Evolutionary conservation across 2,888 invertebrate genomes (phyloP), one percentile per base, ranked within the genome.

Genomic region (Pristionchus fissidentatus): DNA sequence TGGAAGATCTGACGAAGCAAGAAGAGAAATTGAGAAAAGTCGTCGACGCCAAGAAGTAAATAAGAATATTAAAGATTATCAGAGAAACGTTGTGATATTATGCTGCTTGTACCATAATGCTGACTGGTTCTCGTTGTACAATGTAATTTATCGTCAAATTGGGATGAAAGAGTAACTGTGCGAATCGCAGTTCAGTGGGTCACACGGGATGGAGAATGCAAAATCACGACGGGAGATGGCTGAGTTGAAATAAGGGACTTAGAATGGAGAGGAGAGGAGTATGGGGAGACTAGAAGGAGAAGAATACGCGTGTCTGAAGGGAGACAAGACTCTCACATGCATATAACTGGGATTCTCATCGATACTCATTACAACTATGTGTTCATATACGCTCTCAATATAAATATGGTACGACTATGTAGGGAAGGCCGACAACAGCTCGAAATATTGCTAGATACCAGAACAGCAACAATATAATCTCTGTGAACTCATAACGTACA

Each of bases 21-120:
- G 77, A 82, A 46, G 83, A 84, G 29, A 57, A 82, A 19, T 46
- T 86, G 66, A 85, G 66, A 55, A 80, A 85, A 83, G 26, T 52
- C n/a, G 70, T 80, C 29, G 82, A 82, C 22, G 32, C 29, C 3
- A 70, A 70, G 52, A 82, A 82, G 38, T 82, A n/a, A 82, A n/a
- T n/a, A n/a, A n/a, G n/a, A n/a, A n/a, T n/a, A n/a, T n/a, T n/a
- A n/a, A n/a, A n/a, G n/a, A n/a, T n/a, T n/a, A n/a, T n/a, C n/a
- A n/a, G n/a, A n/a, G n/a, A n/a, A n/a, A n/a, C n/a, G n/a, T n/a
- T n/a, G n/a, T n/a, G n/a, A n/a, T n/a, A n/a, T n/a, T n/a, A n/a
- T n/a, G n/a, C n/a, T n/a, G n/a, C n/a, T n/a, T n/a, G n/a, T n/a
- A n/a, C n/a, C n/a, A n/a, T n/a, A n/a, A n/a, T n/a, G n/a, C n/a